phyloP scores from a whole-genome alignment of 1,140 invertebrate species.

The Ganaspis sp. region DNA sequence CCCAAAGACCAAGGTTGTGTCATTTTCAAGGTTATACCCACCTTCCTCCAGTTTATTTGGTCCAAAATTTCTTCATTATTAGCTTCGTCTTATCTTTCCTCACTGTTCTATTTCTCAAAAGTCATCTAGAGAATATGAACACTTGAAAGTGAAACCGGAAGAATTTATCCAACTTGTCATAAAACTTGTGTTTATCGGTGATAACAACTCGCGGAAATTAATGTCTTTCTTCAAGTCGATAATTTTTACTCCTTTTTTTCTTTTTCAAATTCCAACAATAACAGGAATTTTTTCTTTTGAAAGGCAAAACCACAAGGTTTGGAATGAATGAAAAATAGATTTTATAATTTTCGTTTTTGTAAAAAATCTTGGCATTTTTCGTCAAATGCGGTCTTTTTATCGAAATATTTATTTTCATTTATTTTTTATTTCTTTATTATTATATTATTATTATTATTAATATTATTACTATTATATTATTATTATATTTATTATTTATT shows the following conservation, averaged over 20 bases:
- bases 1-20: background rate
- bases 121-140: background rate
- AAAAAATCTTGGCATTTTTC: too few species aligned
- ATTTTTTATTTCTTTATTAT: too few species aligned
- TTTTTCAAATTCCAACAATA: background rate
- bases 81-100: background rate
- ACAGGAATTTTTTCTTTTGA: background rate
- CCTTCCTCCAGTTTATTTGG: background rate
- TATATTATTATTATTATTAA: too few species aligned
- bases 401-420: too few species aligned
- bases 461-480: too few species aligned
- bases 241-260: background rate
- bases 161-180: background rate
- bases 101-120: background rate
- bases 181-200: slow-evolving; percentile 19
- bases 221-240: background rate
- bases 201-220: background rate
- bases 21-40: slow-evolving; percentile 12
- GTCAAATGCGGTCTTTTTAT: too few species aligned
- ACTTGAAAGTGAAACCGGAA: background rate
- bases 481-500: too few species aligned
- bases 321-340: too few species aligned
- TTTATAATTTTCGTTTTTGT: too few species aligned
- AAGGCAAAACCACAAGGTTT: too few species aligned
- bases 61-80: background rate